Base-by-base conservation (phyloP, 2,888 invertebrate genomes). In the Theretra japonica region DNA sequence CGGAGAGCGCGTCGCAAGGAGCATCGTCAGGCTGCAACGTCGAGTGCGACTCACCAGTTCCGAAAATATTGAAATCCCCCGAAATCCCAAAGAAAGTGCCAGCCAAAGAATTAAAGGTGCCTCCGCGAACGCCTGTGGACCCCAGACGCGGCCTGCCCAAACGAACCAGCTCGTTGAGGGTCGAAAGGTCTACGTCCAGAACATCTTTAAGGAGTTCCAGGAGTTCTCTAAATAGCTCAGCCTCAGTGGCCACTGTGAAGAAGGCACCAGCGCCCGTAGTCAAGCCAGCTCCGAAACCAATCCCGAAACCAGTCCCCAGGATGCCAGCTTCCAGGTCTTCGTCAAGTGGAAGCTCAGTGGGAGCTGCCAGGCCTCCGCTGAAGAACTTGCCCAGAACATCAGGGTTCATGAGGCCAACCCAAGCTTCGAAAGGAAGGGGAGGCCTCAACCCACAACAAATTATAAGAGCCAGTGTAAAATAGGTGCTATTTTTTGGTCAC, bases 371-470 rank as follows among this genome's bases (percentile, higher is more conserved):
- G 86, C 95, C 86, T 82, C 94, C 87, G 81, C 82, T 91, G 79
- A 95, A 87, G 88, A 82, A 84, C 70, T 70, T 87, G 30, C 76
- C 74, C 80, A 88, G 94, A 86, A 90, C 93, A 0, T 94, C 95
- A 73, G 96, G 97, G 74, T 98, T 98, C 85, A 98, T 98, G 98
- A 95, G 97, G 82, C 98, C 98, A 0, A 98, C 98, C 0, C 96
- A 98, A 33, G 96, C 98, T 15, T 98, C 98, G 77, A 95, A 96
- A 48, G 97, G 97, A 70, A 97, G 97, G 71, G 92, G 91, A 2
- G 88, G 87, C 23, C 78, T 88, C 2, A 86, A 87, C 0, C 75
- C 89, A 2, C 89, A 88, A 70, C 88, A 88, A 73, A 83, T 84
- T 21, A 77, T 91, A 21, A 86, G 88, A 76, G 84, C 92, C 72